These are phyloP conservation scores for Drosophila heteroneura DNA, from an alignment of 2,888 invertebrate genomes.

Conservation along the genomic window DNA sequence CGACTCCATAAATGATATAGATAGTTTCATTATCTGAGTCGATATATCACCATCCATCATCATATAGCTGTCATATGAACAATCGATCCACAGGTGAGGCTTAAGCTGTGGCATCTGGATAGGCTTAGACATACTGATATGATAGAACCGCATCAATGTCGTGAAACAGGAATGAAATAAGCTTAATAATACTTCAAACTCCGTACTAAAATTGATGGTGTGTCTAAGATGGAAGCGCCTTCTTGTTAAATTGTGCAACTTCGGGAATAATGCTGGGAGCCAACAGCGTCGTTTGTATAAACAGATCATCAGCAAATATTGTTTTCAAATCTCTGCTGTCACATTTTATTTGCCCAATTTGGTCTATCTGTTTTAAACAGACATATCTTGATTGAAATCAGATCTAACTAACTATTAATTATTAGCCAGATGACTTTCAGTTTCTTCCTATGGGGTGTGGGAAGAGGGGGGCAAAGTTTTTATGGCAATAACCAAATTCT, in stretches of 20 bases:
- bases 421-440: constrained; percentile 10
- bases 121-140: neutral
- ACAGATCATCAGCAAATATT: neutral
- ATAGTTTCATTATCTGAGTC: neutral
- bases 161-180: neutral
- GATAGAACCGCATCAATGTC: neutral
- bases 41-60: neutral
- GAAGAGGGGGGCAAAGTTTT: constrained; percentile 16
- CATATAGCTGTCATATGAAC: neutral
- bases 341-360: neutral
- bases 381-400: neutral
- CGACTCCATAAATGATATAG: neutral
- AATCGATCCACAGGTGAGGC: neutral
- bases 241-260: neutral
- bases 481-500: constrained; percentile 44
- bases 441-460: constrained; percentile 1
- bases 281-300: neutral
- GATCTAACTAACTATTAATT: constrained; percentile 39
- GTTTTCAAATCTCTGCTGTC: neutral
- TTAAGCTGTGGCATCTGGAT: neutral
- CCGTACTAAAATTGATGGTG: neutral
- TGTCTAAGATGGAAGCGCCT: neutral
- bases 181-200: neutral
- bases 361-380: neutral
- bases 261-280: neutral